Percentiles rank a stretch among this genome's conserved stretches.
Evolutionary conservation across 2,113 vertebrate genomes (phyloP).

Genomic region (Lates calcarifer): DNA sequence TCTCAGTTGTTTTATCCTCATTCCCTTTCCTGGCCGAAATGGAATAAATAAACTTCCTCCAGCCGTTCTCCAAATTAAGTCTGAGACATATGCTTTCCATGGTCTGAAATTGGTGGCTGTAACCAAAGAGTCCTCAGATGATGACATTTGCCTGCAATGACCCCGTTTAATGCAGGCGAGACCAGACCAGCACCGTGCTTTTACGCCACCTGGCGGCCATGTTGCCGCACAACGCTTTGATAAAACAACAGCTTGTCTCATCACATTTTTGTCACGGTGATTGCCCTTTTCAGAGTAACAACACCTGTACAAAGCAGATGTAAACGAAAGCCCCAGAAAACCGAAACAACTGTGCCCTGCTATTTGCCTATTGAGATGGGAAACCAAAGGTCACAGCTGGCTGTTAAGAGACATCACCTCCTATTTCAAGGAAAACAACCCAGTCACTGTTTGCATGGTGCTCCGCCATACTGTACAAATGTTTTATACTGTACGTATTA

Average conservation of each 20-base stretch:
- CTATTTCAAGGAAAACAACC: background rate
- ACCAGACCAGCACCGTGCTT: background rate
- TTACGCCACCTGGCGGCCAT: slow-evolving; percentile 49
- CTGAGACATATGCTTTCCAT: no score
- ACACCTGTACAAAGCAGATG: background rate
- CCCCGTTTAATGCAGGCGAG: background rate
- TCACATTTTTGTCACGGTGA: background rate
- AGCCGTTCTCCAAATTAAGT: background rate
- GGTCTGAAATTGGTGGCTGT: background rate
- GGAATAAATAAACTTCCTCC: background rate
- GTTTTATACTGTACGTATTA: background rate
- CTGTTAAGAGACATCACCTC: background rate
- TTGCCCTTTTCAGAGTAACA: background rate
- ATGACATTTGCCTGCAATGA: slow-evolving; percentile 5
- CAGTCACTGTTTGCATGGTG: background rate
- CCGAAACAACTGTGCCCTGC: background rate
- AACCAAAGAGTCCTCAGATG: background rate
- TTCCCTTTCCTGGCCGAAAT: background rate
- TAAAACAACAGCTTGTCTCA: slow-evolving; percentile 30
- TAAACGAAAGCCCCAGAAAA: slow-evolving; percentile 14
- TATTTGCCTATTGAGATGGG: background rate
- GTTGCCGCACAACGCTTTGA: background rate
- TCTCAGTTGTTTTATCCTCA: no score
- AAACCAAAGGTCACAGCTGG: background rate
- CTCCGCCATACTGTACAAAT: background rate